Percentiles rank a stretch among this genome's conserved stretches.
phyloP scores from a whole-genome alignment of 1,140 invertebrate species.

The Calliopsis andreniformis region DNA sequence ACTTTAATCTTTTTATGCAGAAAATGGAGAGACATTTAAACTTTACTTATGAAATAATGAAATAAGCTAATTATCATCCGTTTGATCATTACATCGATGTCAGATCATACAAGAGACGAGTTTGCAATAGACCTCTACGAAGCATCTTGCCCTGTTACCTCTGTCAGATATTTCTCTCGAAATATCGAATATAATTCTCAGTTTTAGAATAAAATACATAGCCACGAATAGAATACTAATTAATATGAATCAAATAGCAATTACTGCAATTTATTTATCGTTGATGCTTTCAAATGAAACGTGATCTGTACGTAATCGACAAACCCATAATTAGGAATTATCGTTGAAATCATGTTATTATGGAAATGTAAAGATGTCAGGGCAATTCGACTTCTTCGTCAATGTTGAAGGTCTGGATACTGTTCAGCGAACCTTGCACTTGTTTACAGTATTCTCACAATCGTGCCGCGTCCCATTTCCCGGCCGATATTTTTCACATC shows the following conservation, averaged over 20 bases:
- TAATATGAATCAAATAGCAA: too few species aligned
- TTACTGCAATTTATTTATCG: too few species aligned
- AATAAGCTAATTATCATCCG: conserved; percentile 20
- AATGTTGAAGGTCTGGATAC: neutral
- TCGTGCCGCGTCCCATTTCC: conserved; percentile 22
- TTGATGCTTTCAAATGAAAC: too few species aligned
- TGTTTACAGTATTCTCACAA: conserved; percentile 22
- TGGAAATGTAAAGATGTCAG: neutral
- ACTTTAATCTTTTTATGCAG: too few species aligned
- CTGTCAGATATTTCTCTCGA: neutral
- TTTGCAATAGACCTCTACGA: neutral
- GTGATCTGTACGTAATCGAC: too few species aligned
- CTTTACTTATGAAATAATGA: conserved; percentile 12
- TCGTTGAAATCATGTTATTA: too few species aligned
- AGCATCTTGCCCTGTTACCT: conserved; percentile 10
- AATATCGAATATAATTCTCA: neutral
- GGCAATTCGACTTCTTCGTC: neutral
- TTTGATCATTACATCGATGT: conserved; percentile 15
- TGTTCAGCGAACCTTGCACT: conserved; percentile 28
- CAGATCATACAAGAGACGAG: conserved; percentile 31
- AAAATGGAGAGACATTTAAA: too few species aligned
- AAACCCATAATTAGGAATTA: too few species aligned
- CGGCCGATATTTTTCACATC: conserved; percentile 18
- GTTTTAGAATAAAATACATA: neutral
- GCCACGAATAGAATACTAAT: neutral